Conservation (phyloP, 2,888 invertebrate species). For the Pardosa pseudoannulata region DNA sequence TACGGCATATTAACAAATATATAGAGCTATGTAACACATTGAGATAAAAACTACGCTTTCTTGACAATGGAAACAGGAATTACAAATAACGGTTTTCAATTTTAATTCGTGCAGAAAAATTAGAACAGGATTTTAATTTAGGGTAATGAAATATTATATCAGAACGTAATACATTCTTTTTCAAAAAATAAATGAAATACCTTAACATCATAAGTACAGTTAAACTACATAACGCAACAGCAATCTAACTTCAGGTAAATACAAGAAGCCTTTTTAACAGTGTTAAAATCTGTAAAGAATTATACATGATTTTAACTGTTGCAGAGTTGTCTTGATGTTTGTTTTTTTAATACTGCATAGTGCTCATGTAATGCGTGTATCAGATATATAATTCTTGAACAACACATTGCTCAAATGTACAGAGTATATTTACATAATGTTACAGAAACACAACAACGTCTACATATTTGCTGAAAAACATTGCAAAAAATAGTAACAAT, state of each 20-base stretch:
- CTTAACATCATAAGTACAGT: slow-evolving; percentile 41
- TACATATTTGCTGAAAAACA: slow-evolving; percentile 24
- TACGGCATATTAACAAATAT: slow-evolving; percentile 67
- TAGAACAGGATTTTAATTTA: slow-evolving; percentile 17
- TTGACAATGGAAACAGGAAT: slow-evolving; percentile 42
- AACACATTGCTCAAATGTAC: slow-evolving; percentile 49
- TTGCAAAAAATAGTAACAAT: slow-evolving; percentile 25
- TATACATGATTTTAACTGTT: slow-evolving; percentile 38
- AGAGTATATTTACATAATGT: slow-evolving; percentile 51
- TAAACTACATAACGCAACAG: slow-evolving; percentile 63
- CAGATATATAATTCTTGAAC: slow-evolving; percentile 41
- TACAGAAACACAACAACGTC: slow-evolving; percentile 41
- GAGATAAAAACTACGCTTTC: slow-evolving; percentile 62
- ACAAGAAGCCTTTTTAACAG: slow-evolving; percentile 51
- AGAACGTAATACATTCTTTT: background rate
- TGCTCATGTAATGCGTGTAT: slow-evolving; percentile 57
- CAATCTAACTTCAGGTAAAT: slow-evolving; percentile 46
- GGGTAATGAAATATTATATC: background rate
- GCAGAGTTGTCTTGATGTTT: slow-evolving; percentile 1
- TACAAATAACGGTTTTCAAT: slow-evolving; percentile 38
- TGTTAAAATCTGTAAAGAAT: slow-evolving; percentile 65
- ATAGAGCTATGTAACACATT: slow-evolving; percentile 62
- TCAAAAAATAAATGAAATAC: slow-evolving; percentile 25
- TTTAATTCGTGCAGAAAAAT: slow-evolving; percentile 29
- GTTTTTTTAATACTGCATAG: slow-evolving; percentile 16